phyloP scores from a whole-genome alignment of 1,140 invertebrate species.

The Hyles vespertilio region DNA sequence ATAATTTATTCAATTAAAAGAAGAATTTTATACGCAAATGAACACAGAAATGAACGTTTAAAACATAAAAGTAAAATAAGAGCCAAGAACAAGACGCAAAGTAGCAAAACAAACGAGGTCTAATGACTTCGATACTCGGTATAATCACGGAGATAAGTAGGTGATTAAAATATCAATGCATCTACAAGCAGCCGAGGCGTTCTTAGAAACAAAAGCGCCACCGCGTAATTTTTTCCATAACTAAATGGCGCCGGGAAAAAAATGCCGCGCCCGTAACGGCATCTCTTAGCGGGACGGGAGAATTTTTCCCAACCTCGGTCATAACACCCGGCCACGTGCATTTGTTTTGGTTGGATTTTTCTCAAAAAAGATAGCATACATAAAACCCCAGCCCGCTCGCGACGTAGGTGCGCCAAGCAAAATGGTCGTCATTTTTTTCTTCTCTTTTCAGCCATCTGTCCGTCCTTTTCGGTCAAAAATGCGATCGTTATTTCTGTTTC shows the following conservation, averaged over 20 bases:
- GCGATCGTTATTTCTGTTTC: slow-evolving; percentile 76
- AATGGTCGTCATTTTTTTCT: slow-evolving; percentile 75
- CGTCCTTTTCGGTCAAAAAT: slow-evolving; percentile 75
- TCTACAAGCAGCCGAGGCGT: not conserved
- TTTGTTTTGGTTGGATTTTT: slow-evolving; percentile 75
- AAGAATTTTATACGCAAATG: too few relatives aligned
- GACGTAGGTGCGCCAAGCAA: slow-evolving; percentile 71
- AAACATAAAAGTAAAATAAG: too few relatives aligned
- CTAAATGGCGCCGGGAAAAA: slow-evolving; percentile 56
- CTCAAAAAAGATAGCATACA: slow-evolving; percentile 70
- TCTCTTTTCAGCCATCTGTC: slow-evolving; percentile 75
- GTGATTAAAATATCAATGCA: not conserved
- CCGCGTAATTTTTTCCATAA: slow-evolving; percentile 59
- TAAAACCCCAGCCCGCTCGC: slow-evolving; percentile 59
- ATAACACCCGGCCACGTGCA: slow-evolving; percentile 73
- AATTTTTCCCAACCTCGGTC: slow-evolving; percentile 66
- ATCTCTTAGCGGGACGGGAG: slow-evolving; percentile 62
- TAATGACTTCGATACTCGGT: too few relatives aligned
- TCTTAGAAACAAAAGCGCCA: slow-evolving; percentile 43
- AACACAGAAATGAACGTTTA: too few relatives aligned
- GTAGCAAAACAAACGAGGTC: too few relatives aligned
- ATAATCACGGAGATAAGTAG: too few relatives aligned
- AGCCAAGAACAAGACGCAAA: too few relatives aligned
- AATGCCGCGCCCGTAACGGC: slow-evolving; percentile 58
- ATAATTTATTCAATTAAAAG: too few relatives aligned